These are phyloP conservation scores for Tricholaema leucomelas DNA, from an alignment of 2,113 vertebrate genomes.

Conservation along the genomic window DNA sequence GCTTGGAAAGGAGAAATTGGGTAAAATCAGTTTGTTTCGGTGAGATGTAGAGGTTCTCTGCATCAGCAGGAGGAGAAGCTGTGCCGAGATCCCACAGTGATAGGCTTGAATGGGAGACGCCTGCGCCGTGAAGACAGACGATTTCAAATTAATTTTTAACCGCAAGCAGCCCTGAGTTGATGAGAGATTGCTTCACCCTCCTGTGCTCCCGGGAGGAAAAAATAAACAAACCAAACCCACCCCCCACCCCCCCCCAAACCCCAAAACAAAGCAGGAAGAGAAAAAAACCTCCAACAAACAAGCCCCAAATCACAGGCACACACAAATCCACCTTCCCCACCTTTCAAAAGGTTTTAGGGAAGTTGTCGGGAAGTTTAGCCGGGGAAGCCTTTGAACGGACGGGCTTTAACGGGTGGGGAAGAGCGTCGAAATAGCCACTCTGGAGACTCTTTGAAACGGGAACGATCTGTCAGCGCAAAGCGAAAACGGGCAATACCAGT, in stretches of 20 bases:
- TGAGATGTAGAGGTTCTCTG: neutral
- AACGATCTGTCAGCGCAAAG: neutral
- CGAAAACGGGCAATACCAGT: neutral
- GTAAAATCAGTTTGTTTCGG: neutral
- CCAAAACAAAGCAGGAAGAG: neutral
- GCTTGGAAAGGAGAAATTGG: neutral
- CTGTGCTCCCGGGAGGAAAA: neutral
- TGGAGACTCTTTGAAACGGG: neutral
- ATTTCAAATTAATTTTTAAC: constrained; percentile 16
- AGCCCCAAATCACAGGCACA: too few relatives aligned
- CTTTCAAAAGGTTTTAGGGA: constrained; percentile 2
- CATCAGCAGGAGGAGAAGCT: neutral
- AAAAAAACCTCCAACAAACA: neutral
- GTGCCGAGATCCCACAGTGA: neutral
- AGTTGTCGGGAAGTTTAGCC: constrained; percentile 26
- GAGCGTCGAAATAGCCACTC: neutral
- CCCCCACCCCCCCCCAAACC: too few relatives aligned
- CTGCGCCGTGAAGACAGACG: neutral
- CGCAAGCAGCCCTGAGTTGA: neutral
- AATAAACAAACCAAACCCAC: too few relatives aligned
- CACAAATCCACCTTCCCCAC: neutral
- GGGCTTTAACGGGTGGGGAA: neutral
- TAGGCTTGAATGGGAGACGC: neutral
- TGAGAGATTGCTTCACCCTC: neutral
- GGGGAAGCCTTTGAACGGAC: neutral